Evolutionary conservation across 37 sponge, comb jelly and placozoan species (phyloP).

Genomic region (Hormiphora californensis): DNA sequence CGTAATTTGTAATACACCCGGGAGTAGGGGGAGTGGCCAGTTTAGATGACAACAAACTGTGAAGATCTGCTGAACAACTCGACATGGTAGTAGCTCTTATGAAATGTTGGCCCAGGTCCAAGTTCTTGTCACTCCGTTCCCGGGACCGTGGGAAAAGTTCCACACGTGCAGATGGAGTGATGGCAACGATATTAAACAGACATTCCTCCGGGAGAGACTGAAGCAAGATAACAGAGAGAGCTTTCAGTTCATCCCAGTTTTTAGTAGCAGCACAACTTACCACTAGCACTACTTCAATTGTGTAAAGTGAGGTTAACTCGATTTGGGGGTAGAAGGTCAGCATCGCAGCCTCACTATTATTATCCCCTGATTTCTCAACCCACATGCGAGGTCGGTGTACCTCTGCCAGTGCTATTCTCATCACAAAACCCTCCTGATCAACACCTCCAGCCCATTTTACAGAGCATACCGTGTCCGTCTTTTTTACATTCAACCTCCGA

Average conservation of each 20-base stretch:
- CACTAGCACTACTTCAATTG: not conserved
- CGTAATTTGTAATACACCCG: not conserved
- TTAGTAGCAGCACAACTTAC: not conserved
- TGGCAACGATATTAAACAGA: not conserved
- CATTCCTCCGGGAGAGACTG: not conserved
- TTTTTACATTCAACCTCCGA: not conserved
- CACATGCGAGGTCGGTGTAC: constrained; percentile 22
- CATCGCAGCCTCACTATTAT: constrained; percentile 21
- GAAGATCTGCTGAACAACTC: not conserved
- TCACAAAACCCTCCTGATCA: not conserved
- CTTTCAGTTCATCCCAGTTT: not conserved
- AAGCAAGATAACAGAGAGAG: not conserved
- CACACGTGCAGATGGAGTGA: not conserved
- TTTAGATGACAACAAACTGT: not conserved
- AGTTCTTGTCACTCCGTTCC: not conserved
- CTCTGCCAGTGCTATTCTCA: not conserved
- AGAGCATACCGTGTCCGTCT: not conserved
- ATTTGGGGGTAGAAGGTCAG: constrained; percentile 30
- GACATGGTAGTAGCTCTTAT: not conserved
- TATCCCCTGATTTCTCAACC: not conserved
- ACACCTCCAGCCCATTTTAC: not conserved
- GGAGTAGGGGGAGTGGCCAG: not conserved
- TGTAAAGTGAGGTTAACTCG: not conserved
- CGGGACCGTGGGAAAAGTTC: not conserved
- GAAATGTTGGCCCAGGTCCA: not conserved